phyloP scores from a whole-genome alignment of 2,113 vertebrate species.

The Eurypyga helias region DNA sequence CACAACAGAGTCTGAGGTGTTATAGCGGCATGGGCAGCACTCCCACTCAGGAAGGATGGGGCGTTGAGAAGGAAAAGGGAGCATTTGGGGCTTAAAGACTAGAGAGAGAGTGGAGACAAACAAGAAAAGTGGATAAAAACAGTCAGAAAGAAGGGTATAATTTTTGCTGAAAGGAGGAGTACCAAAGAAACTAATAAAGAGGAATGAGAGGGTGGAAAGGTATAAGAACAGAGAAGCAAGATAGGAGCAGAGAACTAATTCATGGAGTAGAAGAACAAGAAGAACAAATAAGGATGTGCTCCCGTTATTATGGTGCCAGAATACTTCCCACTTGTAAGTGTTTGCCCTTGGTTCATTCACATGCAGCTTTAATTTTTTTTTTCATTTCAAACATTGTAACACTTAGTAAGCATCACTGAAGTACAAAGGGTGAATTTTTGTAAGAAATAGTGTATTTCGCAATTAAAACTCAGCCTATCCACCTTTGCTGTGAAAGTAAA shows the following conservation, averaged over 20 bases:
- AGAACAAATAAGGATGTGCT: background rate
- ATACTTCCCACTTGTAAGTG: background rate
- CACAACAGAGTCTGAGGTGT: slow-evolving; percentile 71
- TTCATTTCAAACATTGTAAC: background rate
- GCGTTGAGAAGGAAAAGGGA: slow-evolving; percentile 46
- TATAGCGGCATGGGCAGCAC: slow-evolving; percentile 67
- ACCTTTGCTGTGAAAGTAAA: background rate
- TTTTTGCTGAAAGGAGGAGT: background rate
- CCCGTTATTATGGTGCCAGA: background rate
- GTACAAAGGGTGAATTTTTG: background rate
- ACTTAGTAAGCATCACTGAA: background rate
- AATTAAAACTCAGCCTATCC: background rate
- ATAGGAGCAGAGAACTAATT: background rate
- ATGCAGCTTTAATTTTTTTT: background rate
- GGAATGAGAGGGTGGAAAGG: background rate
- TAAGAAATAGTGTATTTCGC: background rate
- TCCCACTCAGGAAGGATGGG: slow-evolving; percentile 65
- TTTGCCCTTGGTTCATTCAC: background rate
- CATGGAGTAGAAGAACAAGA: background rate
- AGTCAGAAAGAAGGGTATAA: background rate
- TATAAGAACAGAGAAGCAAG: background rate
- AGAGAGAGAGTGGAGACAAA: background rate
- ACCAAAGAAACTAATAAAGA: background rate
- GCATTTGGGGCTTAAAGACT: slow-evolving; percentile 53
- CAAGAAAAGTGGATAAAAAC: background rate